Percentiles rank a stretch among this genome's conserved stretches.
Evolutionary conservation across 2,888 invertebrate species (phyloP).

Genomic region (Drosophila niveifrons): DNA sequence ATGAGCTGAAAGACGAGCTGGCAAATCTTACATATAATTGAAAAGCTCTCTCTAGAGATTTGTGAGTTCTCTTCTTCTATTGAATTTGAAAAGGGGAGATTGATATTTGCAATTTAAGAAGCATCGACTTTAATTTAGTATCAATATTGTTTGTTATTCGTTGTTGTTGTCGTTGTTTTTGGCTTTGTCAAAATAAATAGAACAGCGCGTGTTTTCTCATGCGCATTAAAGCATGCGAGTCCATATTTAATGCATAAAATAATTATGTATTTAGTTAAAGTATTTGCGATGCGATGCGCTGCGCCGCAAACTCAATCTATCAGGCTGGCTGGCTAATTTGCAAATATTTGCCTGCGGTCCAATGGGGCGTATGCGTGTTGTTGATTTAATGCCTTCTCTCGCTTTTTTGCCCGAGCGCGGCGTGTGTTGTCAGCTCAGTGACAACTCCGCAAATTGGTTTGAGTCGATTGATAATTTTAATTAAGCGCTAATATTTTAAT

Average conservation of each 20-base stretch:
- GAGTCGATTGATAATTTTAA: conserved; percentile 75
- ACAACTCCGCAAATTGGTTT: conserved; percentile 45
- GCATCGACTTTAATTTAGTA: neutral
- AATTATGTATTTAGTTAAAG: conserved; percentile 46
- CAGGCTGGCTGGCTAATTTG: conserved; percentile 12
- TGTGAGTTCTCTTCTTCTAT: neutral
- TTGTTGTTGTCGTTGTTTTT: conserved; percentile 5
- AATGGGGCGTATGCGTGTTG: conserved; percentile 49
- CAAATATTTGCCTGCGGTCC: conserved; percentile 32
- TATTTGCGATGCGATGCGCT: conserved; percentile 21
- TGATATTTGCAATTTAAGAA: neutral
- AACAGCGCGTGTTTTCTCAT: conserved; percentile 24
- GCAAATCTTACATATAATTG: neutral
- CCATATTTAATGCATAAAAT: conserved; percentile 33
- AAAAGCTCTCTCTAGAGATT: neutral
- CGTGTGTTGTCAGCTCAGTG: conserved; percentile 37
- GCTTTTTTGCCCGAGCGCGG: neutral
- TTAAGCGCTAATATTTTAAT: conserved; percentile 81
- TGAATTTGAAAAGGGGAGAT: neutral
- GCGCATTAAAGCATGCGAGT: conserved; percentile 38
- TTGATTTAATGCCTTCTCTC: conserved; percentile 40
- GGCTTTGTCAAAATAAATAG: conserved; percentile 31
- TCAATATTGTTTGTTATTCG: conserved; percentile 11
- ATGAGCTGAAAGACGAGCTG: conserved; percentile 52
- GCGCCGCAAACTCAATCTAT: conserved; percentile 10